phyloP scores from a whole-genome alignment of 2,113 vertebrate genomes.

The Uropsilus gracilis region DNA sequence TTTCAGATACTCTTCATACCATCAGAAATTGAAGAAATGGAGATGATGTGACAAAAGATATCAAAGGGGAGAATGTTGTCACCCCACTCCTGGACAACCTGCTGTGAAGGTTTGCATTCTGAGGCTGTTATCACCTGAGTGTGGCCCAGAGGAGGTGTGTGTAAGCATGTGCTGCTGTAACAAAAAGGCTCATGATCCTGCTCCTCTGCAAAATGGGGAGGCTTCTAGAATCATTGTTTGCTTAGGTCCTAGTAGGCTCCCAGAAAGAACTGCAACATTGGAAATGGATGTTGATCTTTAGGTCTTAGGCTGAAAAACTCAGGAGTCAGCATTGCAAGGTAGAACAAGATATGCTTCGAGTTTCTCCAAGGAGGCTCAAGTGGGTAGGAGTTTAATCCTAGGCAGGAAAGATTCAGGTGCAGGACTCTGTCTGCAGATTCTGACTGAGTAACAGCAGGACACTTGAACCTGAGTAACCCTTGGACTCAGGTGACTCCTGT shows the following conservation, averaged over 20 bases:
- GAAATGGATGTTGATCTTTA: background rate
- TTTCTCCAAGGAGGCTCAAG: background rate
- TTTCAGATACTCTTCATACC: background rate
- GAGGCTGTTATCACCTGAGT: background rate
- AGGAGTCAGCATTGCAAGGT: background rate
- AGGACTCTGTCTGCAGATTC: background rate
- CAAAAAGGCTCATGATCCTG: conserved; percentile 25
- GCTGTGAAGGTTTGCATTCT: background rate
- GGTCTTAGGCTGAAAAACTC: background rate
- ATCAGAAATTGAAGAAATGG: background rate
- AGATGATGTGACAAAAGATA: background rate
- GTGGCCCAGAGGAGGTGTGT: background rate
- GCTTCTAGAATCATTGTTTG: background rate
- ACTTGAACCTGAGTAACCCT: background rate
- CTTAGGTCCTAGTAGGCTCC: background rate
- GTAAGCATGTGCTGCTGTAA: background rate
- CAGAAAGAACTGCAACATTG: background rate
- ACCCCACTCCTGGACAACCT: background rate
- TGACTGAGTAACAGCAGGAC: background rate
- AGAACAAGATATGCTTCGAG: background rate
- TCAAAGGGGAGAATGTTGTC: background rate
- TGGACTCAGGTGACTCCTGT: background rate
- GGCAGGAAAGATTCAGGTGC: background rate
- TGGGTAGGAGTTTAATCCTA: too few relatives aligned
- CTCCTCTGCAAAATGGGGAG: conserved; percentile 2